Evolutionary conservation across 1,140 invertebrate species (phyloP).

Genomic region (Bombus confusus): DNA sequence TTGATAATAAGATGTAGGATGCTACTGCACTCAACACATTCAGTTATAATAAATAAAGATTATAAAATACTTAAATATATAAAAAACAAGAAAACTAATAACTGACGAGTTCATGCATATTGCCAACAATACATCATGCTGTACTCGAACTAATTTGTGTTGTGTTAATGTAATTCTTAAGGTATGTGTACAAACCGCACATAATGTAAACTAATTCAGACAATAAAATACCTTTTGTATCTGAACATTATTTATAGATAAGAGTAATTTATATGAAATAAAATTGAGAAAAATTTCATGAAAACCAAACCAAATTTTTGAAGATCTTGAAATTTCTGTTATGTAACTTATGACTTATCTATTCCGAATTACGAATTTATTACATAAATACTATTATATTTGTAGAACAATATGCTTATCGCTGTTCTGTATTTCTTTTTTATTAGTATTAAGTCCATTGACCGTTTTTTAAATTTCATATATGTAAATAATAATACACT

Average conservation of each 20-base stretch:
- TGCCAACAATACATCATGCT: constrained; percentile 40
- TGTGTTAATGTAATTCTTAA: constrained; percentile 14
- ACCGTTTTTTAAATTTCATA: background rate
- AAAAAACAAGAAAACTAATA: constrained; percentile 21
- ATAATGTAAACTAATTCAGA: constrained; percentile 23
- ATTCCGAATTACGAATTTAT: background rate
- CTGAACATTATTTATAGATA: background rate
- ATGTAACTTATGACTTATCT: background rate
- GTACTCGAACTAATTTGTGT: background rate
- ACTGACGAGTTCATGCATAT: constrained; percentile 31
- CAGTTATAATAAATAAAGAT: constrained; percentile 26
- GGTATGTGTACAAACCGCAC: background rate
- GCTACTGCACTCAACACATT: constrained; percentile 1
- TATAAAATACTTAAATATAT: constrained; percentile 17
- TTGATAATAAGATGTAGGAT: constrained; percentile 18
- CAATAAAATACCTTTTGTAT: background rate
- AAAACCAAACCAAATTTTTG: background rate
- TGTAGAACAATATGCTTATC: background rate
- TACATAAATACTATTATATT: background rate
- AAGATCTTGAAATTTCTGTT: background rate
- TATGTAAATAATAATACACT: background rate
- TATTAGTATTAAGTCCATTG: background rate
- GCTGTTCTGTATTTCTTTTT: background rate
- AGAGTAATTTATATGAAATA: background rate
- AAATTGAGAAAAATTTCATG: background rate